phyloP scores from a whole-genome alignment of 2,113 vertebrate species.

The Phaetusa simplex region DNA sequence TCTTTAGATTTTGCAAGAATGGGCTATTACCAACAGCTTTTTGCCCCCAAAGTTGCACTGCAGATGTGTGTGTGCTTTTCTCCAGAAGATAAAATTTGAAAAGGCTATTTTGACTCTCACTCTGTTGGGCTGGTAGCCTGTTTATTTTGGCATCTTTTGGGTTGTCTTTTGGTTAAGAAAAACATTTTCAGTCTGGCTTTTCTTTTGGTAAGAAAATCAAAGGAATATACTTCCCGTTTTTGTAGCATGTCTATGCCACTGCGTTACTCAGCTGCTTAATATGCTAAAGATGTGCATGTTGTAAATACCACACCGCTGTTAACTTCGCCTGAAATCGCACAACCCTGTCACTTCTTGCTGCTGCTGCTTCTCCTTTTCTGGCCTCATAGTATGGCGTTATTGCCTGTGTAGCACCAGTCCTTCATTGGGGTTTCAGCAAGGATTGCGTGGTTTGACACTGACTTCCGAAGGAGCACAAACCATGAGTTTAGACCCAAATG shows the following conservation, averaged over 20 bases:
- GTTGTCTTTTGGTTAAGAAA: not conserved
- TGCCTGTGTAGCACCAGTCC: not conserved
- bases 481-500: not conserved
- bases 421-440: not conserved
- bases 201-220: not conserved
- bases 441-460: not conserved
- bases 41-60: not conserved
- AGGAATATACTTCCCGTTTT: not conserved
- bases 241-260: not conserved
- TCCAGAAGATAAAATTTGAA: not conserved
- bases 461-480: not conserved
- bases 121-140: not conserved
- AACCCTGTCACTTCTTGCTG: not conserved
- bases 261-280: not conserved
- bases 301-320: not conserved
- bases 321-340: not conserved
- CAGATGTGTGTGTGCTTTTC: not conserved
- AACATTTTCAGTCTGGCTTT: not conserved
- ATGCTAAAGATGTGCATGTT: not conserved
- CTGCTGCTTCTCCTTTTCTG: not conserved
- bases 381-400: fast-evolving
- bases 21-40: not conserved
- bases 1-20: not conserved
- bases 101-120: not conserved
- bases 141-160: not conserved